These are phyloP conservation scores for Phataginus tricuspis DNA, from an alignment of 2,797 vertebrate genomes.

Conservation along the genomic window DNA sequence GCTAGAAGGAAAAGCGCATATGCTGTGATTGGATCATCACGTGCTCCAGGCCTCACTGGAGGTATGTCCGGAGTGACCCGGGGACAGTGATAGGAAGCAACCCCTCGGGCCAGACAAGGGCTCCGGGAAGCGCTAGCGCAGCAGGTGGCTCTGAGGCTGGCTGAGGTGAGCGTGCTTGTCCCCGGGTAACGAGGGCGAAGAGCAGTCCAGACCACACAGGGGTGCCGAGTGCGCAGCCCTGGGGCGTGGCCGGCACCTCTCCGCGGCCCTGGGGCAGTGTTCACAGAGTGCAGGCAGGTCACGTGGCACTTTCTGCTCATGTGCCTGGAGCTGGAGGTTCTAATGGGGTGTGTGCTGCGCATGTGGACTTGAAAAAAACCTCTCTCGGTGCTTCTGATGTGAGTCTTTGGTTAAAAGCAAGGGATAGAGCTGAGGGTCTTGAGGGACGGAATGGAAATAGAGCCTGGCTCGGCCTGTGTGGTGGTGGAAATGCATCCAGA, in stretches of 20 bases:
- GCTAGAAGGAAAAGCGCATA: not conserved
- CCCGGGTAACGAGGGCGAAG: fast-evolving
- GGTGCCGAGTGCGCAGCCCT: not conserved
- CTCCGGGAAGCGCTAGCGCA: not conserved
- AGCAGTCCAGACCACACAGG: fast-evolving
- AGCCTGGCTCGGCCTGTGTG: not conserved
- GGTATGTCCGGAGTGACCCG: not conserved
- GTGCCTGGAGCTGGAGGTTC: too few species aligned
- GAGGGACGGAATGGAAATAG: not conserved
- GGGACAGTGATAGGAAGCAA: not conserved
- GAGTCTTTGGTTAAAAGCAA: not conserved
- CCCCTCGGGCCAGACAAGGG: not conserved
- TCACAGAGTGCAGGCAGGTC: not conserved
- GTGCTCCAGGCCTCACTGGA: not conserved
- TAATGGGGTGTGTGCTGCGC: not conserved
- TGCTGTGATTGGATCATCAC: not conserved
- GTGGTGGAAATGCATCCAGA: not conserved
- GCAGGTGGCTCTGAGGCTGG: not conserved
- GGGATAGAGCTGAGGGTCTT: not conserved
- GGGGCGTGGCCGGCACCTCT: not conserved
- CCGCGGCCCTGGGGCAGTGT: fast-evolving
- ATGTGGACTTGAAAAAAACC: not conserved
- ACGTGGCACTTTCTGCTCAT: fast-evolving
- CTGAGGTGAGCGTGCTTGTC: not conserved
- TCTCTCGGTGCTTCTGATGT: not conserved